A percentile compares a stretch with the other conserved stretches of the same genome.
Conservation (phyloP, 2,113 vertebrate species). For the Fregata magnificens region DNA sequence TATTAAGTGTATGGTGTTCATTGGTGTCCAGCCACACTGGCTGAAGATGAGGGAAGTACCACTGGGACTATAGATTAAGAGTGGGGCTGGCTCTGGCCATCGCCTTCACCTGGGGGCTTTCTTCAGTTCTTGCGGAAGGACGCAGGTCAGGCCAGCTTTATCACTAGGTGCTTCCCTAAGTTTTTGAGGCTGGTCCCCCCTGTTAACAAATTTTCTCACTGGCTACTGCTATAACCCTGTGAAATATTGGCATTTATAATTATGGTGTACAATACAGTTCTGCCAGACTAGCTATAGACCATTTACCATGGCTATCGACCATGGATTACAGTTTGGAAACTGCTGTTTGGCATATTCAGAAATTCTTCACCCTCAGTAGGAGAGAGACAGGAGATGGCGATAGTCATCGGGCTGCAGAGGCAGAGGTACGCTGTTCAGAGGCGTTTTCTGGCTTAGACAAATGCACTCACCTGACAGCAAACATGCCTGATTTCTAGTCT, state of each 20-base stretch:
- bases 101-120: fast-evolving
- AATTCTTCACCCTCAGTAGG: neutral
- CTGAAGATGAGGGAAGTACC: neutral
- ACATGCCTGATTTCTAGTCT: neutral
- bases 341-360: neutral
- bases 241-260: neutral
- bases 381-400: neutral
- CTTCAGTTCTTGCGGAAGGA: neutral
- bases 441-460: neutral
- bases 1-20: neutral
- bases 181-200: neutral
- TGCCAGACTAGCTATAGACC: neutral
- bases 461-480: neutral
- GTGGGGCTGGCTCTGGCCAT: neutral
- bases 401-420: neutral
- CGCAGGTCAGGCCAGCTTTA: neutral
- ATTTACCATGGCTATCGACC: fast-evolving
- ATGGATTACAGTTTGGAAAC: neutral
- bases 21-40: neutral
- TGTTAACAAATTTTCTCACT: neutral
- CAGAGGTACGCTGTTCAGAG: neutral
- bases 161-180: neutral
- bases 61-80: neutral
- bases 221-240: neutral
- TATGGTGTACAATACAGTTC: neutral